A percentile compares a stretch with the other conserved stretches of the same genome.
Evolutionary conservation across 2,888 invertebrate genomes (phyloP).

Genomic region (Melieria omissa): DNA sequence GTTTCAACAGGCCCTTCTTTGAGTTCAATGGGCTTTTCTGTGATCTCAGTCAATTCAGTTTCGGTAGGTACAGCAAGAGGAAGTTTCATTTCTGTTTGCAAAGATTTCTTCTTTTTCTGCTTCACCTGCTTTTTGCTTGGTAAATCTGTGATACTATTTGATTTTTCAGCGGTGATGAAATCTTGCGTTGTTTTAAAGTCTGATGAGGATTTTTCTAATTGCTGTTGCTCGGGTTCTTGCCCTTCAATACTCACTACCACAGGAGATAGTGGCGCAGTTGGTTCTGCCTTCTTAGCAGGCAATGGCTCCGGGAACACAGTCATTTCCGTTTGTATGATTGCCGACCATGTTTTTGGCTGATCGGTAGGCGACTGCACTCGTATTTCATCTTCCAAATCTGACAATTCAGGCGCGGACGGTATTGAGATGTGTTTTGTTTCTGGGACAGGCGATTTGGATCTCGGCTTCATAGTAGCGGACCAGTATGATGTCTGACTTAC

Average conservation of each 20-base stretch:
- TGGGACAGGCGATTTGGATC: slow-evolving; percentile 26
- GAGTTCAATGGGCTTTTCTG: slow-evolving; percentile 34
- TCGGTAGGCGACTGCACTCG: slow-evolving; percentile 55
- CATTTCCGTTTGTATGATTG: slow-evolving; percentile 58
- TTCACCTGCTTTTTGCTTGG: neutral
- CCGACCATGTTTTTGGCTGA: slow-evolving; percentile 61
- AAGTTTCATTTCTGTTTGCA: slow-evolving; percentile 43
- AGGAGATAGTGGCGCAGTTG: slow-evolving; percentile 50
- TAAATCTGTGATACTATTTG: too few species aligned
- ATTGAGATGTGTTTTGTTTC: slow-evolving; percentile 24
- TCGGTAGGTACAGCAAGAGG: slow-evolving; percentile 41
- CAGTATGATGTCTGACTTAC: slow-evolving; percentile 58
- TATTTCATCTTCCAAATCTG: slow-evolving; percentile 46
- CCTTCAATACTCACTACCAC: slow-evolving; percentile 56
- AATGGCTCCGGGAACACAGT: slow-evolving; percentile 49
- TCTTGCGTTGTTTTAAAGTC: too few species aligned
- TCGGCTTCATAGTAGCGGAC: slow-evolving; percentile 56
- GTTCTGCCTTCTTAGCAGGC: neutral
- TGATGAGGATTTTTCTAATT: slow-evolving; percentile 7
- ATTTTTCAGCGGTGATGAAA: too few species aligned
- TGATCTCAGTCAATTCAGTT: slow-evolving; percentile 24
- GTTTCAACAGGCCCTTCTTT: slow-evolving; percentile 49
- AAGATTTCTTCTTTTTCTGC: slow-evolving; percentile 51
- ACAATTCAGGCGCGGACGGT: slow-evolving; percentile 32
- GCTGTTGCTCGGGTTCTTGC: slow-evolving; percentile 52